These are phyloP conservation scores for Tribolium freemani DNA, from an alignment of 2,888 invertebrate species.

Conservation along the genomic window DNA sequence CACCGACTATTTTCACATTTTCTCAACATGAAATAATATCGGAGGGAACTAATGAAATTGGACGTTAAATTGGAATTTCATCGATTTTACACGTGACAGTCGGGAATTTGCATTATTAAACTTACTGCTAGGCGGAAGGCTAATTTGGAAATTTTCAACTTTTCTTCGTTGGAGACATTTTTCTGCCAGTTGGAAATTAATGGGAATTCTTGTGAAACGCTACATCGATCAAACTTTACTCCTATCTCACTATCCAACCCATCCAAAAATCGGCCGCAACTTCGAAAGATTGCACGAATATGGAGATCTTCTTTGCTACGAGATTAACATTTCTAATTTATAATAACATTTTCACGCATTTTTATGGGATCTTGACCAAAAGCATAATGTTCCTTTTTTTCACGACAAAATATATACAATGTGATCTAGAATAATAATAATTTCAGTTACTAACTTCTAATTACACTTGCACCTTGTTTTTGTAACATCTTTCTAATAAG, in stretches of 20 bases:
- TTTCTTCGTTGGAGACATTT: slow-evolving; percentile 35
- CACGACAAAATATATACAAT: too few relatives aligned
- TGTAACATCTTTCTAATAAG: too few relatives aligned
- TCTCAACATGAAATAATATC: slow-evolving; percentile 42
- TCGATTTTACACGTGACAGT: slow-evolving; percentile 58
- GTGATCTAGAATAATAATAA: too few relatives aligned
- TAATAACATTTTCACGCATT: too few relatives aligned
- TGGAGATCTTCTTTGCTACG: neutral
- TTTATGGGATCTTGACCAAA: too few relatives aligned
- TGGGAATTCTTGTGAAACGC: slow-evolving; percentile 42
- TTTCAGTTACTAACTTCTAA: too few relatives aligned
- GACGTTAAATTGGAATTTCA: slow-evolving; percentile 63
- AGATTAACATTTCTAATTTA: too few relatives aligned
- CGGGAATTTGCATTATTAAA: slow-evolving; percentile 58
- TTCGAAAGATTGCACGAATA: neutral
- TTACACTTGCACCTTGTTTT: too few relatives aligned
- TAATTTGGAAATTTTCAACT: slow-evolving; percentile 39
- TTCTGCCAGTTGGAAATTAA: slow-evolving; percentile 45
- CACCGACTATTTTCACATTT: slow-evolving; percentile 33
- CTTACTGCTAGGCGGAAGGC: slow-evolving; percentile 22
- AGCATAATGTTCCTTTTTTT: too few relatives aligned
- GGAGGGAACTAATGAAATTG: slow-evolving; percentile 55
- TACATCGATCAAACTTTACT: slow-evolving; percentile 41
- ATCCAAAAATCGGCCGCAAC: neutral
- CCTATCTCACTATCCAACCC: slow-evolving; percentile 17